phyloP scores from a whole-genome alignment of 2,113 vertebrate genomes.

The Eptesicus fuscus region DNA sequence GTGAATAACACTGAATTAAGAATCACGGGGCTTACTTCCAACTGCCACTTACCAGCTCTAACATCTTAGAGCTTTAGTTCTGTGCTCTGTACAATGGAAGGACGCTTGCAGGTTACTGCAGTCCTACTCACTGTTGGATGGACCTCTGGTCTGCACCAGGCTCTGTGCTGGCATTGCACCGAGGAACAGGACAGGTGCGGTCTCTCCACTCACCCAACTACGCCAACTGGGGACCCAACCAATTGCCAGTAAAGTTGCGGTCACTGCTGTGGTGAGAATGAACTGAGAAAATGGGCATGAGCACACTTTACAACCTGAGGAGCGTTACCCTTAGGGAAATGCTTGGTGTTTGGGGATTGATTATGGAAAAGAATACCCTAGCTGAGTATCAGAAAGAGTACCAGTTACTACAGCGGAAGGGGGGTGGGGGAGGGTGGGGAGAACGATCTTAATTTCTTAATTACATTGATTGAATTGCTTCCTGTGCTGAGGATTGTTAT shows the following conservation, averaged over 20 bases:
- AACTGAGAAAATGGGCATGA: not conserved
- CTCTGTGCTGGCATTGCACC: accelerated
- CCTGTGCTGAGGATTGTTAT: not conserved
- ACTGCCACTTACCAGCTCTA: not conserved
- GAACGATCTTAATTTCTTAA: not conserved
- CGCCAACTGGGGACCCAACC: not conserved
- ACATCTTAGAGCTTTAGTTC: not conserved
- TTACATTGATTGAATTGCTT: not conserved
- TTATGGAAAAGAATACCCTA: not conserved
- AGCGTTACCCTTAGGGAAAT: not conserved
- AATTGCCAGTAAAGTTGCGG: not conserved
- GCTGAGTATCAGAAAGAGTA: not conserved
- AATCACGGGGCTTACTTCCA: not conserved
- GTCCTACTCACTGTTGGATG: not conserved
- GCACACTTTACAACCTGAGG: not conserved
- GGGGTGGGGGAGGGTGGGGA: no score
- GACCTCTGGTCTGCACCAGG: not conserved
- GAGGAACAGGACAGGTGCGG: no score
- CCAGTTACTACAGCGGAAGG: not conserved
- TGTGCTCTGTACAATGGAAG: not conserved
- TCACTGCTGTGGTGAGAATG: not conserved
- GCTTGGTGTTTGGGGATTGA: not conserved
- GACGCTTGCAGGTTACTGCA: not conserved
- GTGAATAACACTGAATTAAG: not conserved
- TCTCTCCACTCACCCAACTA: not conserved